phyloP scores from a whole-genome alignment of 1,140 invertebrate species.

The Cydia amplana region DNA sequence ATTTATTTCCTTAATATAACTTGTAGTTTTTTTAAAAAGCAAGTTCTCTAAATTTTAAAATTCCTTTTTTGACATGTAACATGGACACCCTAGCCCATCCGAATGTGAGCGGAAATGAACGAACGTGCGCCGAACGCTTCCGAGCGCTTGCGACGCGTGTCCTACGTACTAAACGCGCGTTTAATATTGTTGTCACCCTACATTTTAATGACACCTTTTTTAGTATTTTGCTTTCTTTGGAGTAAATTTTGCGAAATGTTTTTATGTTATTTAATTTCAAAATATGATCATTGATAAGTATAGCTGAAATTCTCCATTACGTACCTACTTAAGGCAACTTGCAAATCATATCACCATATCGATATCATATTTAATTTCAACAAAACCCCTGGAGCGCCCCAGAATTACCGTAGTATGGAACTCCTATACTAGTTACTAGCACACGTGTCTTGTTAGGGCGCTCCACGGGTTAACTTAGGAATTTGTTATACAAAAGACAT shows the following conservation, averaged over 20 bases:
- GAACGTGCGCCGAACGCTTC: constrained; percentile 46
- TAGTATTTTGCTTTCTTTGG: background rate
- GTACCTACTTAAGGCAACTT: too few species aligned
- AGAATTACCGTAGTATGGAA: too few species aligned
- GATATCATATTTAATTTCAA: too few species aligned
- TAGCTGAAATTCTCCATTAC: background rate
- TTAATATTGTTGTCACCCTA: constrained; percentile 39
- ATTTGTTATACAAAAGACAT: too few species aligned
- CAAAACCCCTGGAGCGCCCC: too few species aligned
- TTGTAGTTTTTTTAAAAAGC: background rate
- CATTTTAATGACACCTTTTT: constrained; percentile 4
- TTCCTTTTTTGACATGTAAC: background rate
- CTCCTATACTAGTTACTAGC: too few species aligned
- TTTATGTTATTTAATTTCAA: too few species aligned
- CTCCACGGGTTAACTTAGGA: too few species aligned
- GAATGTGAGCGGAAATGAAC: constrained; percentile 45
- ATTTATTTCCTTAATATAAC: background rate
- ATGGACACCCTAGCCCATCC: constrained; percentile 37
- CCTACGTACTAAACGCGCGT: constrained; percentile 34
- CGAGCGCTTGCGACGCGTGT: constrained; percentile 33
- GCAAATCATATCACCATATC: too few species aligned
- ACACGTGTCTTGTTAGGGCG: too few species aligned
- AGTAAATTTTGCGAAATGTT: background rate
- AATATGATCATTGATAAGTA: background rate
- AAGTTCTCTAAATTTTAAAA: background rate